These are phyloP conservation scores for Apodemus agrarius DNA, from an alignment of 2,797 vertebrate species.

Conservation along the genomic window DNA sequence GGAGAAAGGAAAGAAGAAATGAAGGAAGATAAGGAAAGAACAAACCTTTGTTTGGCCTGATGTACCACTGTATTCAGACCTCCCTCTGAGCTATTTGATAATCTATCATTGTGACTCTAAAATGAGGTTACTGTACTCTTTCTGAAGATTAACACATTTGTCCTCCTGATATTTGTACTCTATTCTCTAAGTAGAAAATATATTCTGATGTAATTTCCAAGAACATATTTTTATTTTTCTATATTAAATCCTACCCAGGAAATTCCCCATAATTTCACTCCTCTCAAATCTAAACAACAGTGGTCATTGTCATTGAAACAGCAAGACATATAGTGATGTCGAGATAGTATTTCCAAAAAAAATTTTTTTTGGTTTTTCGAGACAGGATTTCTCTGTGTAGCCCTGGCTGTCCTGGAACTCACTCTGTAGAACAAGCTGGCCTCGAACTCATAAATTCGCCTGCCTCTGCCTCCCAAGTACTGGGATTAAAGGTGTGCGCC, in stretches of 20 bases:
- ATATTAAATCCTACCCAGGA: not conserved
- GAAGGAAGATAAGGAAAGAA: not conserved
- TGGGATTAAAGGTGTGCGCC: no score
- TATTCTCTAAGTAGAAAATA: not conserved
- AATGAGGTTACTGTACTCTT: not conserved
- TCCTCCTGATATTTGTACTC: not conserved
- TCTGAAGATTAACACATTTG: not conserved
- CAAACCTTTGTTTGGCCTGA: not conserved
- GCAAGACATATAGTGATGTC: not conserved
- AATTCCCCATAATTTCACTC: not conserved
- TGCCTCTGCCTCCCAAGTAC: no score
- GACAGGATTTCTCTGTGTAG: no score
- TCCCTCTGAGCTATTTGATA: not conserved
- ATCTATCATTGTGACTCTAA: not conserved
- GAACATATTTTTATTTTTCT: not conserved
- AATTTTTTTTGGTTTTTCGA: no score
- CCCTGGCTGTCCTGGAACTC: no score
- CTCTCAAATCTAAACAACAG: not conserved
- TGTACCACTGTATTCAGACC: not conserved
- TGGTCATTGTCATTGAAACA: slow-evolving; percentile 20
- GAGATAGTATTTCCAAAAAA: not conserved
- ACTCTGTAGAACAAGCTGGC: no score
- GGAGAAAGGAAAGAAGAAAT: no score
- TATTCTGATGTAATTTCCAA: not conserved
- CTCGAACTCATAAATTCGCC: no score